These are phyloP conservation scores for Pseudomugil tenellus DNA, from an alignment of 2,797 vertebrate species.

Conservation along the genomic window DNA sequence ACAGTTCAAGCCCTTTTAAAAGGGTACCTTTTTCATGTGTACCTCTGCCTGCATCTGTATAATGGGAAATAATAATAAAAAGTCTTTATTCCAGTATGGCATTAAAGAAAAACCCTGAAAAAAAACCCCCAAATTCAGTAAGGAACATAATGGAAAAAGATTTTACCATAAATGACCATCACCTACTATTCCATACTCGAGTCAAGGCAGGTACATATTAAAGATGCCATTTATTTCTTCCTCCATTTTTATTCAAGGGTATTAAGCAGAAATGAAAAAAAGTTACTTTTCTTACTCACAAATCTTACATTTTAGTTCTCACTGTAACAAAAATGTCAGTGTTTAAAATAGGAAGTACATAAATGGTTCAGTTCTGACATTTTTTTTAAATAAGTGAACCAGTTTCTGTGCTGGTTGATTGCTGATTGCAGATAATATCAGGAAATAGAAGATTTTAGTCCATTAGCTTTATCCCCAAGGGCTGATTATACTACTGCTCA, in stretches of 20 bases:
- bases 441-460: slow-evolving; percentile 77
- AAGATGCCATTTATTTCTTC: slow-evolving; percentile 65
- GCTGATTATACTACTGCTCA: slow-evolving; percentile 63
- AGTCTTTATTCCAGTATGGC: slow-evolving; percentile 59
- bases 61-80: slow-evolving; percentile 75
- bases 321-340: slow-evolving; percentile 29
- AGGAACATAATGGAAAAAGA: slow-evolving; percentile 55
- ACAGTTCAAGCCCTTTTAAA: slow-evolving; percentile 63
- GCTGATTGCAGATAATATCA: slow-evolving; percentile 78
- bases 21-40: slow-evolving; percentile 66
- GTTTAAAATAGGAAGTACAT: slow-evolving; percentile 30
- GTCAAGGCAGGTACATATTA: slow-evolving; percentile 53
- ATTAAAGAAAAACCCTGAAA: slow-evolving; percentile 49
- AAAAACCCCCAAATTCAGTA: slow-evolving; percentile 66
- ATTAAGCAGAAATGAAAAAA: slow-evolving; percentile 47
- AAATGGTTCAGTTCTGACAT: slow-evolving; percentile 50
- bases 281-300: slow-evolving; percentile 30
- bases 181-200: slow-evolving; percentile 40
- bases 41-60: slow-evolving; percentile 55
- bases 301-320: slow-evolving; percentile 32
- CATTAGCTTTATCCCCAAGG: slow-evolving; percentile 63
- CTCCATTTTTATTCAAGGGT: slow-evolving; percentile 40
- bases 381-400: slow-evolving; percentile 64
- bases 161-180: slow-evolving; percentile 57
- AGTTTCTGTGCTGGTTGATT: slow-evolving; percentile 64